A percentile compares a stretch with the other conserved stretches of the same genome.
Conservation (phyloP, 2,888 invertebrate genomes). For the Onthophagus sagittarius region DNA sequence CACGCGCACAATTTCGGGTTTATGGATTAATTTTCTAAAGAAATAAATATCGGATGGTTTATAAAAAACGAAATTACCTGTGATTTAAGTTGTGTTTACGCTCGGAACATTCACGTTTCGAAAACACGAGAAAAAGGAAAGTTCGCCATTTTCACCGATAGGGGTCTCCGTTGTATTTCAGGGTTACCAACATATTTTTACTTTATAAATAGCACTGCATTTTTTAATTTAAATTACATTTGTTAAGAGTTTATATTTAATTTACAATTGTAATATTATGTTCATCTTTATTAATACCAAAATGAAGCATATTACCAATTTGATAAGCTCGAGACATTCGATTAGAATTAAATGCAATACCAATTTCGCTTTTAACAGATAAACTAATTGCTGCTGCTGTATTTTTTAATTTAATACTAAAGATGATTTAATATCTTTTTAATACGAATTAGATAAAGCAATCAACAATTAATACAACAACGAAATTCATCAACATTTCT, state of each 20-base stretch:
- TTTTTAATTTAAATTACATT: too few relatives aligned
- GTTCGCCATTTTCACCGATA: conserved; percentile 21
- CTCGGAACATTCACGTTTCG: conserved; percentile 29
- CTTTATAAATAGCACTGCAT: too few relatives aligned
- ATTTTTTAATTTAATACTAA: conserved; percentile 63
- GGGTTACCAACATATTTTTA: not conserved
- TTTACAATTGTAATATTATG: conserved; percentile 34
- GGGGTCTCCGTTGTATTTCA: conserved; percentile 19
- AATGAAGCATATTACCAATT: conserved; percentile 44
- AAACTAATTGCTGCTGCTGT: conserved; percentile 74
- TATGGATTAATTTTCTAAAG: not conserved
- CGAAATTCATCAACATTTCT: too few relatives aligned
- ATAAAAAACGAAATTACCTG: conserved; percentile 41
- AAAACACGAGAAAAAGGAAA: conserved; percentile 41
- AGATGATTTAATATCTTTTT: too few relatives aligned
- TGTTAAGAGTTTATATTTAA: too few relatives aligned
- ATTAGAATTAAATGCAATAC: conserved; percentile 63
- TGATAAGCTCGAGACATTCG: conserved; percentile 68
- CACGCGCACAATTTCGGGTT: not conserved
- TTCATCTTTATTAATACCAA: conserved; percentile 58
- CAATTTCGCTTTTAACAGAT: conserved; percentile 61
- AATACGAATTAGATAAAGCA: too few relatives aligned
- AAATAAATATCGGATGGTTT: conserved; percentile 34
- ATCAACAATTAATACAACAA: too few relatives aligned
- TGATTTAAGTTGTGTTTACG: conserved; percentile 43